Evolutionary conservation across 2,797 vertebrate species (phyloP).

Genomic region (Hippoglossus hippoglossus): DNA sequence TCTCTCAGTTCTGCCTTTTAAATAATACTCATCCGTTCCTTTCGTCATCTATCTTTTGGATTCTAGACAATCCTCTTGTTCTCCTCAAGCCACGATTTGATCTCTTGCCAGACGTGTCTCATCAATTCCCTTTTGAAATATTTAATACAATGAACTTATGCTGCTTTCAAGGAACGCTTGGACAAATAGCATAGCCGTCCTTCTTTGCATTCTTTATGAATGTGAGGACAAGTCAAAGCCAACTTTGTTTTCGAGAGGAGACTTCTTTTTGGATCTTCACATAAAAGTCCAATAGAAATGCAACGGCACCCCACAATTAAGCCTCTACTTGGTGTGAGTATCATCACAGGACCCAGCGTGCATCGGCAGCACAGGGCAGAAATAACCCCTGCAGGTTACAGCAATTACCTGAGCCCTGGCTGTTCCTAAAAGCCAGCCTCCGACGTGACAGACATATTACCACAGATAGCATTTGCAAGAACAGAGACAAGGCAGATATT

Average conservation of each 20-base stretch:
- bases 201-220: neutral
- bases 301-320: slow-evolving; percentile 38
- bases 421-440: slow-evolving; percentile 42
- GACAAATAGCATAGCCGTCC: neutral
- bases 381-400: slow-evolving; percentile 55
- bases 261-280: slow-evolving; percentile 9
- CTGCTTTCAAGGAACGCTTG: slow-evolving; percentile 28
- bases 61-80: slow-evolving; percentile 53
- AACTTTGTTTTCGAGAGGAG: slow-evolving; percentile 1
- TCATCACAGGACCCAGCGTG: slow-evolving; percentile 37
- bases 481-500: slow-evolving; percentile 69
- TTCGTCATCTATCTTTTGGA: slow-evolving; percentile 40
- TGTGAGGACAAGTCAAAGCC: slow-evolving; percentile 4
- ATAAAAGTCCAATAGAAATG: slow-evolving; percentile 23
- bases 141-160: slow-evolving; percentile 22
- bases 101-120: slow-evolving; percentile 46
- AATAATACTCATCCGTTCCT: slow-evolving; percentile 37
- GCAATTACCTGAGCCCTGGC: slow-evolving; percentile 55
- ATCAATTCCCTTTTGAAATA: slow-evolving; percentile 39
- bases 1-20: slow-evolving; percentile 54
- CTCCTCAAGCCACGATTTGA: slow-evolving; percentile 41
- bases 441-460: slow-evolving; percentile 46
- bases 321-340: slow-evolving; percentile 18
- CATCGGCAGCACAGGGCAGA: slow-evolving; percentile 46
- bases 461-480: slow-evolving; percentile 71